Evolutionary conservation across 2,888 invertebrate species (phyloP), one percentile per base, ranked within the genome.

Genomic region (Cryptosula pallasiana): DNA sequence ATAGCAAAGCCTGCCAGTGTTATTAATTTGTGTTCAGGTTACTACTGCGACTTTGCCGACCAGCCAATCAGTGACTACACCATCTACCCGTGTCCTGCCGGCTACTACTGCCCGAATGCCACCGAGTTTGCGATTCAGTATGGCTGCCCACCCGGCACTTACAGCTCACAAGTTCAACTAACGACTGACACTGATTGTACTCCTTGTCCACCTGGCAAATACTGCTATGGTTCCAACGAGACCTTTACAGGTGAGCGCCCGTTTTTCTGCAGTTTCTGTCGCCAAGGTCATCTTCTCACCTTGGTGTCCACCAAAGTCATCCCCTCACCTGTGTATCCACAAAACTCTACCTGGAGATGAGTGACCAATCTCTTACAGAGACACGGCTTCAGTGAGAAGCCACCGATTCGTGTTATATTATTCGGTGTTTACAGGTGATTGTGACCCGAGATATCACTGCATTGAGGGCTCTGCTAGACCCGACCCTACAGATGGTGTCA

Each of bases 61-160:
- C 76, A 75, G 9, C 81, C 81, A 3, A 76, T 82, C 69, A 76
- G 75, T 1, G 76, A 76, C 71, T 82, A 81, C 75, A 76, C 79
- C 9, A 69, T 74, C 1, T 81, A 81, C 74, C 74, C 76, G 1
- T 83, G 83, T 74, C 82, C 82, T 13, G 71, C 69, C n/a, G 83
- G 83, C 2, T 76, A 82, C 75, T 83, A 81, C 76, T 83, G 83
- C 72, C 79, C 79, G 3, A 81, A 81, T 72, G 81, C 72, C 35
- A 77, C 77, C 0, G 34, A 71, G 55, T 55, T n/a, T 23, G 79
- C 27, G 79, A 79, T 76, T 3, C 79, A 82, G 73, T 78, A 79
- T 74, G 78, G 78, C 23, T 83, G 83, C 73, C 82, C 81, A 0
- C 75, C 76, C 0, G 83, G 83, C 58, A 82, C 81, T 16, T 83